phyloP scores from a whole-genome alignment of 2,888 invertebrate species.

The Stramonita haemastoma region DNA sequence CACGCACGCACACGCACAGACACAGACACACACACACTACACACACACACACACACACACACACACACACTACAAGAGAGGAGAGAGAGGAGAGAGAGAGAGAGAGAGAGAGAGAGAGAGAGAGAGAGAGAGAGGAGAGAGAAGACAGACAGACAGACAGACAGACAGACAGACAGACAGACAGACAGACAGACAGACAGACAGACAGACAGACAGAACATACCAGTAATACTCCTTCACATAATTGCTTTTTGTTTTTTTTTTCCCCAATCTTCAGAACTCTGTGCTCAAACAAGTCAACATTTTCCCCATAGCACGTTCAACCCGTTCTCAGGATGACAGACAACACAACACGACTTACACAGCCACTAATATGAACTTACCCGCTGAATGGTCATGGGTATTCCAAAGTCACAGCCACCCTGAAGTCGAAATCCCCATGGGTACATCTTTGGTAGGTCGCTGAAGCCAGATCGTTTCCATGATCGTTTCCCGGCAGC shows the following conservation, averaged over 20 bases:
- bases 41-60: no score
- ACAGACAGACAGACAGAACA: not conserved
- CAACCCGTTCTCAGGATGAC: no score
- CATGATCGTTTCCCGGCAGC: slow-evolving; percentile 52
- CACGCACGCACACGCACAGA: no score
- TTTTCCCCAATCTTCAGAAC: not conserved
- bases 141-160: not conserved
- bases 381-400: slow-evolving; percentile 75
- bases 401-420: slow-evolving; percentile 72
- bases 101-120: not conserved
- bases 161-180: not conserved
- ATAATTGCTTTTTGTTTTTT: not conserved
- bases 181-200: not conserved
- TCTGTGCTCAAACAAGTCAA: no score
- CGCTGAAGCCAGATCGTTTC: slow-evolving; percentile 76
- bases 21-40: no score
- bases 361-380: slow-evolving; percentile 46
- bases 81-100: not conserved
- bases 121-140: not conserved
- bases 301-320: no score
- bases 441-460: slow-evolving; percentile 68
- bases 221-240: not conserved
- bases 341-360: no score
- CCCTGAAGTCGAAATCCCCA: slow-evolving; percentile 77
- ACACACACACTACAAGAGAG: not conserved